These are phyloP conservation scores for Drosophila prosaltans DNA, from an alignment of 1,140 invertebrate genomes.

Conservation along the genomic window DNA sequence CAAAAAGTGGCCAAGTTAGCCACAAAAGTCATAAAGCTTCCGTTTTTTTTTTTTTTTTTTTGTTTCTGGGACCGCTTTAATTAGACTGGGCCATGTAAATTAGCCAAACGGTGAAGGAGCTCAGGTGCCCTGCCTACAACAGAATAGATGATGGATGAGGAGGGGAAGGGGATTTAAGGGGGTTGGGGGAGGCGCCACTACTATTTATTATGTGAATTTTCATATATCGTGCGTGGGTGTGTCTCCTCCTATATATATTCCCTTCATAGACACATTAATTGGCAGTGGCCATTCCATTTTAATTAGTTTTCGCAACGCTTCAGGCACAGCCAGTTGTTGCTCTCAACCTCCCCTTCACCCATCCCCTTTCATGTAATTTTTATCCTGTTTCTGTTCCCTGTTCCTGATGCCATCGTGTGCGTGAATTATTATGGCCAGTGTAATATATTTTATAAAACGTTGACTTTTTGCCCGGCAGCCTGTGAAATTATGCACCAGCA, in stretches of 20 bases:
- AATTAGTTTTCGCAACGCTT: conserved; percentile 78
- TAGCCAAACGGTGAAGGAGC: conserved; percentile 37
- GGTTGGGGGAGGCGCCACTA: neutral
- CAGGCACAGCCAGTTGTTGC: conserved; percentile 57
- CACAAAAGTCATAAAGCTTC: conserved; percentile 71
- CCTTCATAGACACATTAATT: conserved; percentile 68
- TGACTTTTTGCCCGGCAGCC: conserved; percentile 27
- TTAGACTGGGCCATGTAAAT: conserved; percentile 68
- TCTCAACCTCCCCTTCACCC: conserved; percentile 14
- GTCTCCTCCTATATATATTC: conserved; percentile 14
- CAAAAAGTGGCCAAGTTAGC: neutral
- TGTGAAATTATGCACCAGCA: conserved; percentile 64
- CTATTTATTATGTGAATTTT: conserved; percentile 69
- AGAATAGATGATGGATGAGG: neutral
- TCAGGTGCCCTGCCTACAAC: conserved; percentile 42
- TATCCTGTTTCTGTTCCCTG: conserved; percentile 13
- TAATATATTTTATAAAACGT: conserved; percentile 73
- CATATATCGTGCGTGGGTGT: conserved; percentile 47
- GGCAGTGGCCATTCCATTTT: conserved; percentile 75
- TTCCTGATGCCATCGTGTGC: conserved; percentile 26
- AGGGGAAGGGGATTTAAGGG: neutral
- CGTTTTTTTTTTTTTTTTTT: conserved; percentile 16
- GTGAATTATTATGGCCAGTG: conserved; percentile 70
- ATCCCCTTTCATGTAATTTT: neutral
- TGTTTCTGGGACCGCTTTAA: conserved; percentile 48